Conservation (phyloP, 2,113 vertebrate species). For the Oriolus oriolus region DNA sequence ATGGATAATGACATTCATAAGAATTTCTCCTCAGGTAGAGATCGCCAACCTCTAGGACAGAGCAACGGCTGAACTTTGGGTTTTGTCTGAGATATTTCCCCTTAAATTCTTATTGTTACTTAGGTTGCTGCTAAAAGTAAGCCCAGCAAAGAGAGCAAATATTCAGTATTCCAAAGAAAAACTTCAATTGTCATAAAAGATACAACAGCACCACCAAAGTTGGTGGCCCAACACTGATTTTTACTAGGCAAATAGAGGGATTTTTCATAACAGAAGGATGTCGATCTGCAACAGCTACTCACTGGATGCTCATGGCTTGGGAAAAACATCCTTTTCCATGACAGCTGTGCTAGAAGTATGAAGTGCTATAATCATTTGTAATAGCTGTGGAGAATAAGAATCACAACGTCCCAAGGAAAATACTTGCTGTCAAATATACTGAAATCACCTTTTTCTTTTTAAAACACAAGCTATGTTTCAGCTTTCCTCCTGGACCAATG, state of each 20-base stretch:
- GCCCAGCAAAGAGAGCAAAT: background rate
- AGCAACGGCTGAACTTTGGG: fast-evolving
- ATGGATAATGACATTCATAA: too few species aligned
- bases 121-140: background rate
- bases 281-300: background rate
- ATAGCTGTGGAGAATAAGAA: background rate
- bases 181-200: background rate
- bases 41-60: background rate
- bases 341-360: background rate
- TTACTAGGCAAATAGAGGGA: background rate
- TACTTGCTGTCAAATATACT: background rate
- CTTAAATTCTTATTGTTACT: background rate
- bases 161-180: background rate
- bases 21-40: background rate
- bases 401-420: background rate
- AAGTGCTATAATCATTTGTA: background rate
- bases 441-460: background rate
- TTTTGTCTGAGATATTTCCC: background rate
- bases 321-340: background rate
- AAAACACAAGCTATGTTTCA: background rate
- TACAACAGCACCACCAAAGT: background rate
- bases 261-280: background rate
- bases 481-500: background rate
- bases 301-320: background rate
- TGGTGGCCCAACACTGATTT: background rate